Evolutionary conservation across 2,888 invertebrate species (phyloP).

Genomic region (Phortica okadai): DNA sequence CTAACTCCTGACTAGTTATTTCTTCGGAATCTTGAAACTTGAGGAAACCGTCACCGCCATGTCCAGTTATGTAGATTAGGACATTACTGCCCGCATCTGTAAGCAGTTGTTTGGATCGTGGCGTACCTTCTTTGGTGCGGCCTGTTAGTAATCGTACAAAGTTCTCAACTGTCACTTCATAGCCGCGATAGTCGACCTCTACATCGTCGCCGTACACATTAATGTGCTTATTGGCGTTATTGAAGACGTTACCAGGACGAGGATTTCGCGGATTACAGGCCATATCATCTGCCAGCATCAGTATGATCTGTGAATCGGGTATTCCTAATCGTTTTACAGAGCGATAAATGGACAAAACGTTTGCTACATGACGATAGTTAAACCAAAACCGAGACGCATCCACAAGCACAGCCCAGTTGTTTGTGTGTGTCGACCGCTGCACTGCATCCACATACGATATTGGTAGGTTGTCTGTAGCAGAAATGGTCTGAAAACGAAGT

Average conservation of each 20-base stretch:
- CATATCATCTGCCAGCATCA: constrained; percentile 99
- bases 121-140: constrained; percentile 92
- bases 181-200: constrained; percentile 98
- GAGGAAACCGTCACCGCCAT: constrained; percentile 99
- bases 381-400: constrained; percentile 99
- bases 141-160: constrained; percentile 97
- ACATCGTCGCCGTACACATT: constrained; percentile 99
- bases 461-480: constrained; percentile 53
- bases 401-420: constrained; percentile 99
- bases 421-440: constrained; percentile 84
- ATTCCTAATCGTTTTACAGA: constrained; percentile 99
- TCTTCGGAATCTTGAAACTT: constrained; percentile 99
- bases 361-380: constrained; percentile 99
- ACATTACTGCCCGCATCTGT: constrained; percentile 98
- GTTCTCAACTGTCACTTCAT: constrained; percentile 98
- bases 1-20: constrained; percentile 97
- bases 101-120: constrained; percentile 94
- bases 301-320: constrained; percentile 97
- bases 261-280: constrained; percentile 99
- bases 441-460: constrained; percentile 70
- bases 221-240: constrained; percentile 97
- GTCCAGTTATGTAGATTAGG: constrained; percentile 95
- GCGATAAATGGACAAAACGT: constrained; percentile 97
- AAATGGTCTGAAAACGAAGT: not conserved
- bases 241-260: constrained; percentile 97